A percentile compares a stretch with the other conserved stretches of the same genome.
phyloP scores from a whole-genome alignment of 2,113 vertebrate genomes.

The Hyla sarda region DNA sequence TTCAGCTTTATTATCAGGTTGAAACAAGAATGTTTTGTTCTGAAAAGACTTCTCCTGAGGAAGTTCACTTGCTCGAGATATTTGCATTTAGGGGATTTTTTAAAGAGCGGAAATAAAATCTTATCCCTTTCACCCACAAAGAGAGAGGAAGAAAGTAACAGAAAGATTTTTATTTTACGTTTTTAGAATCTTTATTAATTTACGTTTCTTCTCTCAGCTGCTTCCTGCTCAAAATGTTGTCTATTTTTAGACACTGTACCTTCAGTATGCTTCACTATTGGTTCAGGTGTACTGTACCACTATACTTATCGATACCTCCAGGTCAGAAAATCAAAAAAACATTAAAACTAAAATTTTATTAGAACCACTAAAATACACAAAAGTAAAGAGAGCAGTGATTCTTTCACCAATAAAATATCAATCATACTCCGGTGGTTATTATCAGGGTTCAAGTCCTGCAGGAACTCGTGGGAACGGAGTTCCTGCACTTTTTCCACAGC shows the following conservation, averaged over 20 bases:
- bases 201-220: neutral
- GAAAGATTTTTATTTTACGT: neutral
- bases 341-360: too few species aligned
- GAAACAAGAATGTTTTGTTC: neutral
- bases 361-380: too few species aligned
- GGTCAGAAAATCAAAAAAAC: too few species aligned
- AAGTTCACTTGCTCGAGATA: neutral
- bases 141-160: neutral
- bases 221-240: neutral
- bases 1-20: neutral
- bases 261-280: too few species aligned
- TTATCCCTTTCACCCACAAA: slow-evolving; percentile 37
- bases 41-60: neutral
- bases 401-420: too few species aligned
- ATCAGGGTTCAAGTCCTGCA: too few species aligned
- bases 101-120: slow-evolving; percentile 3
- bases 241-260: neutral
- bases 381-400: too few species aligned
- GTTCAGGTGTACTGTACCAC: too few species aligned
- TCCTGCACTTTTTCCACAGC: too few species aligned
- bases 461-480: too few species aligned
- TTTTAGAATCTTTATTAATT: neutral
- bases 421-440: too few species aligned
- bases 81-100: slow-evolving; percentile 1
- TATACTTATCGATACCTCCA: too few species aligned